These are phyloP conservation scores for Drusus annulatus DNA, from an alignment of 1,140 invertebrate genomes.

Conservation along the genomic window DNA sequence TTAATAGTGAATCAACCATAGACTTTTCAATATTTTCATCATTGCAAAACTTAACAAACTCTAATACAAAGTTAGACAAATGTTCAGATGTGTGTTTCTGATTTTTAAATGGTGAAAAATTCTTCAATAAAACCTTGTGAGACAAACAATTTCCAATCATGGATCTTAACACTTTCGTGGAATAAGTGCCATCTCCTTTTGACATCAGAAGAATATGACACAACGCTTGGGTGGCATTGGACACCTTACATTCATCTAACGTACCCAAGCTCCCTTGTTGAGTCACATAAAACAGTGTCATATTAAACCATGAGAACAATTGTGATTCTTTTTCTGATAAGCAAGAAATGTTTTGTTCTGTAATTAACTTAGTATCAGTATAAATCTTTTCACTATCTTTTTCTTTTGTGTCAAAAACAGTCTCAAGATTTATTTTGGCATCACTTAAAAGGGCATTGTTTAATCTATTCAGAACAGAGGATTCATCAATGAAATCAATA, in stretches of 20 bases:
- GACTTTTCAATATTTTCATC: constrained; percentile 63
- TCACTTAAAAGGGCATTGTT: constrained; percentile 61
- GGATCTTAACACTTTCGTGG: constrained; percentile 62
- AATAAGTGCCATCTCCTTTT: constrained; percentile 61
- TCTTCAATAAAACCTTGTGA: constrained; percentile 71
- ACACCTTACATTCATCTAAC: constrained; percentile 58
- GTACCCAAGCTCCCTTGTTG: constrained; percentile 63
- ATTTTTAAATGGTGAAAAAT: constrained; percentile 69
- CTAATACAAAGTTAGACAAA: constrained; percentile 68
- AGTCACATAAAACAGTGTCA: constrained; percentile 65
- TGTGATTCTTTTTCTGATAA: constrained; percentile 63
- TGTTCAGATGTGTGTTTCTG: constrained; percentile 64
- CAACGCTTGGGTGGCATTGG: constrained; percentile 37
- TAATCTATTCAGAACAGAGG: constrained; percentile 45
- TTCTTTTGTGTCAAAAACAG: constrained; percentile 62
- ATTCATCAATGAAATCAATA: constrained; percentile 59
- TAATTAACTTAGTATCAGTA: constrained; percentile 43
- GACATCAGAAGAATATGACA: constrained; percentile 20
- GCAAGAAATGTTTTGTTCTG: constrained; percentile 56
- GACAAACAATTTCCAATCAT: constrained; percentile 63
- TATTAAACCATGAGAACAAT: constrained; percentile 66
- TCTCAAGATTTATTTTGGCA: constrained; percentile 60
- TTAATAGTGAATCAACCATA: constrained; percentile 63
- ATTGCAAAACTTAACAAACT: constrained; percentile 63
- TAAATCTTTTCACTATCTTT: constrained; percentile 59